These are phyloP conservation scores for Nothocercus nigrocapillus DNA, from an alignment of 2,113 vertebrate species.

Conservation along the genomic window DNA sequence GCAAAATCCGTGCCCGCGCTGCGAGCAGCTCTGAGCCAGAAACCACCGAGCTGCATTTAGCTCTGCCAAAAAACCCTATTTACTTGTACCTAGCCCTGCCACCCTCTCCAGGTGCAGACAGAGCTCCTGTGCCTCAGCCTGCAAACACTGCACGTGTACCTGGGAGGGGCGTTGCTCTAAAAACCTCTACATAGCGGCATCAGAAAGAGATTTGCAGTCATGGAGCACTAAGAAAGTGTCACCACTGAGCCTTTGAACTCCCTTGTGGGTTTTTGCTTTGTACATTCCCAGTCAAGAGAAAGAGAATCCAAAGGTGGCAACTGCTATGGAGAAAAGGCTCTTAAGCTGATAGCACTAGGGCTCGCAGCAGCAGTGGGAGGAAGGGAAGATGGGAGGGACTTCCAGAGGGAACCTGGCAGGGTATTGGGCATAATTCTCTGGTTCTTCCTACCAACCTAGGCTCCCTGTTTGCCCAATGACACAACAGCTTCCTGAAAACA, in stretches of 20 bases:
- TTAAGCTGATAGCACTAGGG: not conserved
- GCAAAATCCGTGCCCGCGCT: not conserved
- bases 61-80: not conserved
- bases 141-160: rapidly evolving
- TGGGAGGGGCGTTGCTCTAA: not conserved
- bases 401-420: not conserved
- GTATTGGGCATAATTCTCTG: not conserved
- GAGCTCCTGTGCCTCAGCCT: not conserved
- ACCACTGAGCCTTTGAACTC: not conserved
- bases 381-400: not conserved
- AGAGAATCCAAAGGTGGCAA: not conserved
- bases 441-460: not conserved
- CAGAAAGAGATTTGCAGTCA: not conserved
- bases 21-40: not conserved
- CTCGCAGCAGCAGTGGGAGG: not conserved
- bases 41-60: not conserved
- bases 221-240: not conserved
- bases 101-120: not conserved
- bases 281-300: rapidly evolving
- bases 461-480: not conserved
- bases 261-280: rapidly evolving
- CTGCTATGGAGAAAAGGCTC: not conserved
- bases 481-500: not conserved
- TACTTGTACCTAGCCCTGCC: not conserved
- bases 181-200: not conserved